Evolutionary conservation across 2,888 invertebrate species (phyloP).

Genomic region (Euphydryas editha): DNA sequence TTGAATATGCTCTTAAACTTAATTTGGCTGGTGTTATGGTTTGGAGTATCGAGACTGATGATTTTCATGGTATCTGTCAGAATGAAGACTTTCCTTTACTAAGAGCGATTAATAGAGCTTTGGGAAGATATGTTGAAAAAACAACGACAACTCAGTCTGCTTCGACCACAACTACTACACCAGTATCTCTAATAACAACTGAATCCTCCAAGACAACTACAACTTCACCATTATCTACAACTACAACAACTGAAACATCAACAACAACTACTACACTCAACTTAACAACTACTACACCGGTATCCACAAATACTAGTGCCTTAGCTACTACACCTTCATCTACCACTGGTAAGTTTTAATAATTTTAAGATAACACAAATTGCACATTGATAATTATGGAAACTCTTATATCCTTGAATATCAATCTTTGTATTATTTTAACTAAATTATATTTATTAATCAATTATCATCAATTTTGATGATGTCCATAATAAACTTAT

Average conservation of each 20-base stretch:
- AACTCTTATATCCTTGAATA: too few relatives aligned
- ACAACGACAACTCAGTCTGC: slow-evolving; percentile 26
- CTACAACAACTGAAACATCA: not conserved
- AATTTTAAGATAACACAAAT: not conserved
- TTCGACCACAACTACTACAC: slow-evolving; percentile 13
- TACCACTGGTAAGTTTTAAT: not conserved
- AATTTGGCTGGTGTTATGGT: slow-evolving; percentile 86
- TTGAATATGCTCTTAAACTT: slow-evolving; percentile 66
- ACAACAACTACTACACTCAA: not conserved
- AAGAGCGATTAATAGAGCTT: slow-evolving; percentile 78
- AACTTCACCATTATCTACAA: slow-evolving; percentile 8
- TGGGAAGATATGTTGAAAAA: slow-evolving; percentile 39
- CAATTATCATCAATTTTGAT: too few relatives aligned
- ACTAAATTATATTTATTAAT: too few relatives aligned
- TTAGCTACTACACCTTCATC: not conserved
- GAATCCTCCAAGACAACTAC: not conserved
- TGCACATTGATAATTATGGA: too few relatives aligned
- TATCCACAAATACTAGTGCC: not conserved
- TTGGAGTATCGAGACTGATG: slow-evolving; percentile 93
- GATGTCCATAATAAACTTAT: too few relatives aligned
- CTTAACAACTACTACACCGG: not conserved
- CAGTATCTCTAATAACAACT: not conserved
- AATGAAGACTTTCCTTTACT: slow-evolving; percentile 84
- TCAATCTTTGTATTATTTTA: too few relatives aligned
- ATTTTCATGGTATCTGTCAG: slow-evolving; percentile 86